Conservation (phyloP, 2,888 invertebrate genomes). For the Agelastica alni region DNA sequence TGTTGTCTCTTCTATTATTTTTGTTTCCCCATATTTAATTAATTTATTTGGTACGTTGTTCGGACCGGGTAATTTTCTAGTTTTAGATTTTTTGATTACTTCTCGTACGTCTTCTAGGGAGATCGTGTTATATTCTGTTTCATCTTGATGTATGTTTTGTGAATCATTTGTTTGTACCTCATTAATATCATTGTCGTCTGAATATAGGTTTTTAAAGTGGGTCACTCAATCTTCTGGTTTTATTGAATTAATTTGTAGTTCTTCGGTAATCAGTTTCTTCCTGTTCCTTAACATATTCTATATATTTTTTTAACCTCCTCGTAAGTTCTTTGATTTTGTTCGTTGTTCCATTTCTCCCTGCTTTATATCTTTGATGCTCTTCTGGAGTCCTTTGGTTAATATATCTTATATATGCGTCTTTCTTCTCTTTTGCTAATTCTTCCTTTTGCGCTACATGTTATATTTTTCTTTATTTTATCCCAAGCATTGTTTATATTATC, state of each 20-base stretch:
- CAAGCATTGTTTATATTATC: neutral
- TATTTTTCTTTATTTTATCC: neutral
- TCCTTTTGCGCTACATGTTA: neutral
- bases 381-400: neutral
- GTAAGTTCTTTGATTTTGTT: neutral
- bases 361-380: neutral
- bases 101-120: too few relatives aligned
- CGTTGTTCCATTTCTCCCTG: neutral
- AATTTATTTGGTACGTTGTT: too few relatives aligned
- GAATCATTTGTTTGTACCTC: too few relatives aligned
- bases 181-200: too few relatives aligned
- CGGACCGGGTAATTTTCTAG: too few relatives aligned
- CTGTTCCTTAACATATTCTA: neutral
- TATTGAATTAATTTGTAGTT: neutral
- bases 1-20: too few relatives aligned
- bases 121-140: too few relatives aligned
- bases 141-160: too few relatives aligned
- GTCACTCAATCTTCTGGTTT: neutral
- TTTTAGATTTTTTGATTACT: too few relatives aligned
- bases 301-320: neutral
- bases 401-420: neutral
- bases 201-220: neutral
- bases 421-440: neutral
- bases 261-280: neutral
- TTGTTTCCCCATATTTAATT: too few relatives aligned